Conservation (phyloP, 1,140 invertebrate species). For the Adelges cooleyi region DNA sequence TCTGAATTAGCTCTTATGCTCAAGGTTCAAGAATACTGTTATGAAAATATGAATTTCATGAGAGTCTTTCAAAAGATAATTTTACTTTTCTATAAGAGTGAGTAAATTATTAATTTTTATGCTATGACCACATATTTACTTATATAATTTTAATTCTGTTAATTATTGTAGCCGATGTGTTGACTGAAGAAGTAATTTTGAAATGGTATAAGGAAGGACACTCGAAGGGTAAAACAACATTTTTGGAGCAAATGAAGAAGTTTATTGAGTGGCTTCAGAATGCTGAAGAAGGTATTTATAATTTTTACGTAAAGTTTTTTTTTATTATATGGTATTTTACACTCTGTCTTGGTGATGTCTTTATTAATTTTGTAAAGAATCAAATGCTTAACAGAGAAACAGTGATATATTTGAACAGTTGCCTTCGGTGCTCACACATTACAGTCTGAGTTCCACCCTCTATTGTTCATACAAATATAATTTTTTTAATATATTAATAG, state of each 20-base stretch:
- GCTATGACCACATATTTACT: neutral
- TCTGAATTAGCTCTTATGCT: conserved; percentile 77
- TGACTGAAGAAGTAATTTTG: conserved; percentile 82
- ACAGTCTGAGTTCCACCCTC: conserved; percentile 20
- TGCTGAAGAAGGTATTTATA: conserved; percentile 66
- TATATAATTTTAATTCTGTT: neutral
- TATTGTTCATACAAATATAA: neutral
- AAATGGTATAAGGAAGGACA: conserved; percentile 90
- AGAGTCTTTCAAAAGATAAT: conserved; percentile 96
- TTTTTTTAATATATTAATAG: too few species aligned
- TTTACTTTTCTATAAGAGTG: conserved; percentile 88
- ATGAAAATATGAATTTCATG: conserved; percentile 98
- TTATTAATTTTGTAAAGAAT: neutral
- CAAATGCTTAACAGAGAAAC: conserved; percentile 4
- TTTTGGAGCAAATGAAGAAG: conserved; percentile 94
- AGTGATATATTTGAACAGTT: neutral
- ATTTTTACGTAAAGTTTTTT: neutral
- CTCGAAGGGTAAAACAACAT: conserved; percentile 92
- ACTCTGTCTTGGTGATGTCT: neutral
- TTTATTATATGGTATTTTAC: too few species aligned
- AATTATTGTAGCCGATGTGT: conserved; percentile 55
- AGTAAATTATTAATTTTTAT: conserved; percentile 35
- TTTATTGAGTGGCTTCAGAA: conserved; percentile 94
- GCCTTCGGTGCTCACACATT: conserved; percentile 17
- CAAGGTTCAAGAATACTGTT: conserved; percentile 93